Percentiles rank a stretch among this genome's conserved stretches.
Conservation (phyloP, 2,797 vertebrate genomes). For the Phrynocephalus forsythii region DNA sequence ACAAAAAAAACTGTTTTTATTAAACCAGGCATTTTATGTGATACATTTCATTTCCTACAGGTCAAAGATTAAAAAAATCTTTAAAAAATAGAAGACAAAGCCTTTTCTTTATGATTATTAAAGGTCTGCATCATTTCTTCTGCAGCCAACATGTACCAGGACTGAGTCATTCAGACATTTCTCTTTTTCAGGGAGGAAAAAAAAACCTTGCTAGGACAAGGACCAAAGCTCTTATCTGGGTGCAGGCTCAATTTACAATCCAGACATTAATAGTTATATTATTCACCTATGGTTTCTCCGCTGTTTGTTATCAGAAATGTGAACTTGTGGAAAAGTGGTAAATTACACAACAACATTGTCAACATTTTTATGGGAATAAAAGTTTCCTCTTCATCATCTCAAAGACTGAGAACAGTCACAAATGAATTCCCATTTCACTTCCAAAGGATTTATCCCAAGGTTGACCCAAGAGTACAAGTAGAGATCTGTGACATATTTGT, state of each 20-base stretch:
- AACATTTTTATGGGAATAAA: background rate
- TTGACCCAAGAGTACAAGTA: too few species aligned
- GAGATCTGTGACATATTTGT: too few species aligned
- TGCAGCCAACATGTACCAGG: conserved; percentile 56
- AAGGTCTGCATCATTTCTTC: conserved; percentile 66
- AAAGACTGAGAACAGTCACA: background rate
- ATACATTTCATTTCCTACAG: conserved; percentile 63
- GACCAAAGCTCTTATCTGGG: conserved; percentile 59
- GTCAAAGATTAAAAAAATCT: conserved; percentile 49
- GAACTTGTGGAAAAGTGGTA: conserved; percentile 10
- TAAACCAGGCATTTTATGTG: conserved; percentile 62
- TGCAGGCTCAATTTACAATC: conserved; percentile 63
- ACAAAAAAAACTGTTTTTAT: conserved; percentile 44
- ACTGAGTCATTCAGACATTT: conserved; percentile 67
- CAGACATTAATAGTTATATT: conserved; percentile 49
- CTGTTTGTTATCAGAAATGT: conserved; percentile 36
- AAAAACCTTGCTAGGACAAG: conserved; percentile 36
- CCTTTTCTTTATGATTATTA: conserved; percentile 64
- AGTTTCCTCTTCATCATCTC: conserved; percentile 29
- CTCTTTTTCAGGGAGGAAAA: conserved; percentile 16
- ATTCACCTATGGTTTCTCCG: background rate
- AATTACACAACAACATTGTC: background rate
- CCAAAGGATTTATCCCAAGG: too few species aligned
- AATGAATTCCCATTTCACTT: too few species aligned
- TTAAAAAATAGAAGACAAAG: conserved; percentile 56